Conservation (phyloP, 1,140 invertebrate genomes). For the Branchinecta lynchi region DNA sequence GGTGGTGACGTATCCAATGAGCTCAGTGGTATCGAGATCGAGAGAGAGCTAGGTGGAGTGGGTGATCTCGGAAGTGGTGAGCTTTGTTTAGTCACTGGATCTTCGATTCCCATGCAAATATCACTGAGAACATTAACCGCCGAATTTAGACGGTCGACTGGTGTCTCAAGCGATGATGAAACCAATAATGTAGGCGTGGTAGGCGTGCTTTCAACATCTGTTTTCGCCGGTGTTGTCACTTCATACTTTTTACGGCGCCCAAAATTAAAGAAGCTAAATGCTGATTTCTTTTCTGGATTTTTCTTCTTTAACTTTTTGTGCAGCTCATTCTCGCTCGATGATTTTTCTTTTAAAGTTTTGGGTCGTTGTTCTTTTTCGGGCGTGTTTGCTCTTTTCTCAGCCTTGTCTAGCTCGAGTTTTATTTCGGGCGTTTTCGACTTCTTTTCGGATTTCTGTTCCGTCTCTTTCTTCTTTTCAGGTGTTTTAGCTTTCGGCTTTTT, state of each 20-base stretch:
- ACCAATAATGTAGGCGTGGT: neutral
- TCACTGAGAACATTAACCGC: neutral
- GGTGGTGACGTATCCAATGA: too few relatives aligned
- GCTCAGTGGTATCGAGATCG: too few relatives aligned
- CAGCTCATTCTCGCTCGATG: neutral
- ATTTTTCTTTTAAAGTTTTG: too few relatives aligned
- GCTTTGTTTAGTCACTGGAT: neutral
- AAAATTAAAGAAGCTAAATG: conserved; percentile 7
- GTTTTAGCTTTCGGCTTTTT: too few relatives aligned
- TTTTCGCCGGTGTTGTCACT: neutral
- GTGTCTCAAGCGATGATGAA: neutral
- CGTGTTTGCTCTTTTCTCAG: too few relatives aligned
- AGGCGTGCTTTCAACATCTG: neutral
- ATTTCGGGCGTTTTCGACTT: too few relatives aligned
- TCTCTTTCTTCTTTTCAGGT: too few relatives aligned
- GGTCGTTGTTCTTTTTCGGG: too few relatives aligned
- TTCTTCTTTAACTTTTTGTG: neutral
- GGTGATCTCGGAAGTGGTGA: neutral
- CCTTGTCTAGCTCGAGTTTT: too few relatives aligned
- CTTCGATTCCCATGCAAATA: neutral
- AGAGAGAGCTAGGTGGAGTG: too few relatives aligned
- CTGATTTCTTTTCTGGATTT: too few relatives aligned
- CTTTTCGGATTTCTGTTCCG: too few relatives aligned
- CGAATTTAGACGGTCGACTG: neutral
- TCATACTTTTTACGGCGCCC: conserved; percentile 5